phyloP scores from a whole-genome alignment of 2,797 vertebrate species.

The Myripristis jacobus region DNA sequence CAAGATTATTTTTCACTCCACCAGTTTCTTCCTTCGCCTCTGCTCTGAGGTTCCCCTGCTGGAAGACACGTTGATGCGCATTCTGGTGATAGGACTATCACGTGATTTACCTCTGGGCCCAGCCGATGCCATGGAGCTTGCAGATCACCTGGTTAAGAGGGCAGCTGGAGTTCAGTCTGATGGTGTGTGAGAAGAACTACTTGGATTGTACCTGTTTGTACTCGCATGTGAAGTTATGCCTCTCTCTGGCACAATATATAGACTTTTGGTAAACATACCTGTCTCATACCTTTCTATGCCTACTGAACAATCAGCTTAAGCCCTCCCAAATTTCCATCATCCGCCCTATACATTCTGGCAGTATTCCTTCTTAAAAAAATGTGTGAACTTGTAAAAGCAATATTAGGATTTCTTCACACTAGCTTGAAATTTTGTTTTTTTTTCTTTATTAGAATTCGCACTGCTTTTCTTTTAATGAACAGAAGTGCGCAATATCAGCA shows the following conservation, averaged over 20 bases:
- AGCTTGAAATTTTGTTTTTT: not conserved
- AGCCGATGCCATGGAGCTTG: slow-evolving; percentile 97
- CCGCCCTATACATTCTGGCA: too few relatives aligned
- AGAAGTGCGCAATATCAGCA: not conserved
- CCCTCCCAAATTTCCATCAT: too few relatives aligned
- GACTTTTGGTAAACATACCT: slow-evolving; percentile 58
- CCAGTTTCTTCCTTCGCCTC: slow-evolving; percentile 97
- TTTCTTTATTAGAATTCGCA: not conserved
- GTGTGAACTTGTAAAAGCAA: too few relatives aligned
- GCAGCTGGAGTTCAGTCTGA: slow-evolving; percentile 95
- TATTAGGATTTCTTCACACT: too few relatives aligned
- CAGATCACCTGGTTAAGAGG: slow-evolving; percentile 96
- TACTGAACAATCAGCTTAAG: slow-evolving; percentile 17
- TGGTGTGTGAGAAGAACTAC: slow-evolving; percentile 76
- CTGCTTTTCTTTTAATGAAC: not conserved
- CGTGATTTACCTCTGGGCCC: slow-evolving; percentile 96
- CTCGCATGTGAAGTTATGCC: slow-evolving; percentile 24
- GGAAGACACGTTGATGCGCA: slow-evolving; percentile 97
- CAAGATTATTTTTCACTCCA: not conserved
- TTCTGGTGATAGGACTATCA: slow-evolving; percentile 95
- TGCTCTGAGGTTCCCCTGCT: slow-evolving; percentile 98
- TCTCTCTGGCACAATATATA: slow-evolving; percentile 39
- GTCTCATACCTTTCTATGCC: slow-evolving; percentile 22
- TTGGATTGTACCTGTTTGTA: slow-evolving; percentile 26
- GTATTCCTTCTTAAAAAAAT: too few relatives aligned